Base-by-base conservation (phyloP, 92 coral and sea anemone species). In the Phenganax subtilis region DNA sequence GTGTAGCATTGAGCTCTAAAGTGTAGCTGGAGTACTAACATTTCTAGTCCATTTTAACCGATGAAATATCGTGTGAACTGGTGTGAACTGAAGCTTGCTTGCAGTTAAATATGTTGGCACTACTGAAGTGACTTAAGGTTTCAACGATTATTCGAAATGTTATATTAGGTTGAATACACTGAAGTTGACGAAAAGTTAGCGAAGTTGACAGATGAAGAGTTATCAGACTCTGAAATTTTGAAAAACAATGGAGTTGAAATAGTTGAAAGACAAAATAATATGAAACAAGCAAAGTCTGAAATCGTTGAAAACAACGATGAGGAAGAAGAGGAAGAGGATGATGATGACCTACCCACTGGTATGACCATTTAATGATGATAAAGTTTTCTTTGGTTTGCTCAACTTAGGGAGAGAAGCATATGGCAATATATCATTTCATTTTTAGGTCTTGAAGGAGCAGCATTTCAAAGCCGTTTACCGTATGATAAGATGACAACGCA, bases 101-200 rank as follows among this genome's bases (percentile, higher is more conserved):
- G 25, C 25, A 20, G 25, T 20, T 20, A 20, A 20, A 20, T 37
- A 37, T 37, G 47, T 37, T 37, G 47, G 47, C 47, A 37, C 47
- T 37, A 37, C 2, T 37, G 47, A 37, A 37, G 5, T 37, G 47
- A 37, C 47, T 37, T 37, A 37, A 37, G 47, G 47, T 37, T 37
- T 37, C 47, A 37, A 37, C 47, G 6, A 20, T 64, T 1, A 64
- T 64, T 10, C 1, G 47, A 29, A 30, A 12, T 30, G 16, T 52
- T 6, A 10, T 63, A 60, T n/a, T 44, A 96, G 99, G 99, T 96
- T 16, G 99, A 96, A 63, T 96, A 96, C 84, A 96, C 99, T 28
- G 99, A 96, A 82, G 99, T 96, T 59, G 99, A 96, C 86, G 99
- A 92, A 51, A 96, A 96, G 82, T 87, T 96, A 71, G 99, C 99